Conservation (phyloP, 2,797 vertebrate genomes). For the Artibeus jamaicensis region DNA sequence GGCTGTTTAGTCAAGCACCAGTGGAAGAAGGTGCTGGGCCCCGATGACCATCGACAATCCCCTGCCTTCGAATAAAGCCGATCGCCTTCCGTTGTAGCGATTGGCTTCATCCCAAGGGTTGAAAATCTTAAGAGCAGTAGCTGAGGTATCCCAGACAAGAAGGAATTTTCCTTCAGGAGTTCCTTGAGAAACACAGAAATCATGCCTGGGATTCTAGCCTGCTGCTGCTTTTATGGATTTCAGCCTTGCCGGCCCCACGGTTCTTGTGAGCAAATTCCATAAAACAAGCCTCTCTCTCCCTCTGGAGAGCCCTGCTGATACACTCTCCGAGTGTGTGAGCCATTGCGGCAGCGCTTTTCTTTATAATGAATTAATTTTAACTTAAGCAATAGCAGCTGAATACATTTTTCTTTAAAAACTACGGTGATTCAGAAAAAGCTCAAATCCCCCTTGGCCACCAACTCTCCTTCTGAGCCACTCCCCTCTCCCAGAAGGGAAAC, state of each 20-base stretch:
- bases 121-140: background rate
- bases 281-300: background rate
- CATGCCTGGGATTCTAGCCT: background rate
- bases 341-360: background rate
- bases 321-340: background rate
- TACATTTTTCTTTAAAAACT: background rate
- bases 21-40: background rate
- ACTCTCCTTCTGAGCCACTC: background rate
- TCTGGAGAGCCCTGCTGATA: background rate
- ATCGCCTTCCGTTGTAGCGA: too few relatives aligned
- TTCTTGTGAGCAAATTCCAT: background rate
- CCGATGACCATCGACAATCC: background rate
- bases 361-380: background rate
- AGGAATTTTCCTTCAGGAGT: background rate
- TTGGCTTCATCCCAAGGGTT: background rate
- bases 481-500: background rate
- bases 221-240: background rate
- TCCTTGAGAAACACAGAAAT: background rate
- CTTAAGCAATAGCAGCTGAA: background rate
- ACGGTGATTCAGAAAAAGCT: background rate
- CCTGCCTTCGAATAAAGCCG: background rate
- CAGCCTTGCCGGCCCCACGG: background rate
- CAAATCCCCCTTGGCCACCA: background rate
- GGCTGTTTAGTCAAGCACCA: background rate
- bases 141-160: background rate